Evolutionary conservation across 2,113 vertebrate species (phyloP).

Genomic region (Aegithalos caudatus): DNA sequence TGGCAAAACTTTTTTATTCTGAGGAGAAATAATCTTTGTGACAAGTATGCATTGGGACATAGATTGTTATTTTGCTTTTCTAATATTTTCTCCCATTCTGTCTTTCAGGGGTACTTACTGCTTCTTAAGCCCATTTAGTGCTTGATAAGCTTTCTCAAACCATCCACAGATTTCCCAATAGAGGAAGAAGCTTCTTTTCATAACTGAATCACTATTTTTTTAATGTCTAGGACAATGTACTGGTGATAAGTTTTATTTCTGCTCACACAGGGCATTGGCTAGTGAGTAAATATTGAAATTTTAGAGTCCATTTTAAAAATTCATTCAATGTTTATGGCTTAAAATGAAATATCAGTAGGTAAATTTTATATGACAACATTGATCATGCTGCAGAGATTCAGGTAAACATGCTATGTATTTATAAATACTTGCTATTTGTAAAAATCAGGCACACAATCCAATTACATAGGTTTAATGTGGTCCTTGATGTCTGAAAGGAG

Average conservation of each 20-base stretch:
- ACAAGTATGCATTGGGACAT: background rate
- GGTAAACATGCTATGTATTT: background rate
- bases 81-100: background rate
- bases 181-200: background rate
- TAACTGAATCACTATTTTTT: background rate
- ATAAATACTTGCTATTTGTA: background rate
- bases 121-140: background rate
- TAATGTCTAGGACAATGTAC: background rate
- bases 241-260: background rate
- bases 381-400: background rate
- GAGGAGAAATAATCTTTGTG: background rate
- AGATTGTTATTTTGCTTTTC: background rate
- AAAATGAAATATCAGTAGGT: background rate
- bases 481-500: background rate
- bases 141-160: background rate
- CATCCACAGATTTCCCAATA: background rate
- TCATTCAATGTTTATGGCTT: background rate
- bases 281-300: constrained; percentile 11
- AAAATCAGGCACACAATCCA: background rate
- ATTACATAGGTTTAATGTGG: background rate
- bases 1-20: background rate
- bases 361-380: background rate
- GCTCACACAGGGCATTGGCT: background rate
- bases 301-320: background rate
- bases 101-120: background rate